Evolutionary conservation across 2,113 vertebrate genomes (phyloP).

Genomic region (Acanthochromis polyacanthus): DNA sequence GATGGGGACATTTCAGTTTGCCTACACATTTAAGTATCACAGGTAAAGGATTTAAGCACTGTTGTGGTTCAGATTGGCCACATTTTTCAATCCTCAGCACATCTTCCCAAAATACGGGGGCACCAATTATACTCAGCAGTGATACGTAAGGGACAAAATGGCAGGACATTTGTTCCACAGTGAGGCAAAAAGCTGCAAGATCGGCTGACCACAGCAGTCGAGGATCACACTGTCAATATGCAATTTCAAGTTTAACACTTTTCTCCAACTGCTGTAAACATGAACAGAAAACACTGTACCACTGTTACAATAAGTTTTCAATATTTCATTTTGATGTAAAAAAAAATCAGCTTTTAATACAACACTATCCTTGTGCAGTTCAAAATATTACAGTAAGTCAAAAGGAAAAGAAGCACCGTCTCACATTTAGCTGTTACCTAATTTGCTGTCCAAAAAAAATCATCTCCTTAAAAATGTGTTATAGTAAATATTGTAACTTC

Average conservation of each 20-base stretch:
- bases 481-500: constrained; percentile 71
- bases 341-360: constrained; percentile 48
- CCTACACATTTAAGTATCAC: constrained; percentile 16
- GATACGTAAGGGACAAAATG: constrained; percentile 3
- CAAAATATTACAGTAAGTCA: constrained; percentile 61
- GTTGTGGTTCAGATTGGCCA: constrained; percentile 7
- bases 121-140: background rate
- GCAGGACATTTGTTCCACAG: constrained; percentile 25
- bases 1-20: constrained; percentile 17
- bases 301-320: constrained; percentile 19
- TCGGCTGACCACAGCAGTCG: constrained; percentile 6
- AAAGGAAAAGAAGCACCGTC: constrained; percentile 60
- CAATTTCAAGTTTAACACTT: constrained; percentile 29
- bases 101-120: background rate
- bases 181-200: constrained; percentile 12
- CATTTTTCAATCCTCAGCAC: background rate
- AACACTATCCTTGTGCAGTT: constrained; percentile 61
- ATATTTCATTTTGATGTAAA: constrained; percentile 51
- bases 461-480: constrained; percentile 59
- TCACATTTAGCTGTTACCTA: constrained; percentile 54
- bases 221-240: constrained; percentile 18
- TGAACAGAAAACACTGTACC: constrained; percentile 49
- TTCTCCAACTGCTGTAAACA: constrained; percentile 38
- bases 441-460: constrained; percentile 47
- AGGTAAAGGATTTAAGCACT: constrained; percentile 20